Evolutionary conservation across 2,888 invertebrate genomes (phyloP), one percentile per base, ranked within the genome.

Genomic region (Perizoma flavofasciatum): DNA sequence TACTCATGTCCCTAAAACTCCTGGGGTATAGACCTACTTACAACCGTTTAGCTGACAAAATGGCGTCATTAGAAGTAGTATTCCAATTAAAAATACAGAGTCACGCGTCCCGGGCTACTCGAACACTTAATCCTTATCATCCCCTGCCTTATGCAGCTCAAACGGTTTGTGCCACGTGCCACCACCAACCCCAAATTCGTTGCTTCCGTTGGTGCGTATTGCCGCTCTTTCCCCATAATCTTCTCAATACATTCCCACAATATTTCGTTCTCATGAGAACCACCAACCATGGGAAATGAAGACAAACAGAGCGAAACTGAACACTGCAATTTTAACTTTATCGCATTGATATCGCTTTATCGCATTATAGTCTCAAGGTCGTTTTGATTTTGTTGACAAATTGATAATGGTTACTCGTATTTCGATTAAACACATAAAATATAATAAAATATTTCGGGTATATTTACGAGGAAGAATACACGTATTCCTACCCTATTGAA

Each of bases 201-300:
- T 22, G 22, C 22, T 1, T 22, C 22, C 22, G 22, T 22, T 22
- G 22, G 22, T 22, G 22, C 22, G 22, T 22, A 3, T 22, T 22
- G 22, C 22, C 22, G 22, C 22, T 22, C 3, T 22, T 22, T 22
- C 22, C 22, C 22, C 22, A 22, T 22, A 22, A 22, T 22, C 22
- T 22, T 22, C 22, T 22, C 22, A 22, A 22, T 22, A 22, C 22
- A 22, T 22, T 55, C 59, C 46, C 60, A 67, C 62, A 62, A 55
- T 53, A 68, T 62, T 48, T 59, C 44, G 55, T 74, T 78, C 74
- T 67, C 79, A 73, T 66, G 76, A 61, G 68, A 69, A 66, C 49
- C 41, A 50, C 44, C 44, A 57, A 60, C 66, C 70, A 70, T 72
- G 71, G 77, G 77, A 77, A 74, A 63, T 50, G 33, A 37, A 44